Base-by-base conservation (phyloP, 2,888 invertebrate genomes). In the Argyresthia goedartella region DNA sequence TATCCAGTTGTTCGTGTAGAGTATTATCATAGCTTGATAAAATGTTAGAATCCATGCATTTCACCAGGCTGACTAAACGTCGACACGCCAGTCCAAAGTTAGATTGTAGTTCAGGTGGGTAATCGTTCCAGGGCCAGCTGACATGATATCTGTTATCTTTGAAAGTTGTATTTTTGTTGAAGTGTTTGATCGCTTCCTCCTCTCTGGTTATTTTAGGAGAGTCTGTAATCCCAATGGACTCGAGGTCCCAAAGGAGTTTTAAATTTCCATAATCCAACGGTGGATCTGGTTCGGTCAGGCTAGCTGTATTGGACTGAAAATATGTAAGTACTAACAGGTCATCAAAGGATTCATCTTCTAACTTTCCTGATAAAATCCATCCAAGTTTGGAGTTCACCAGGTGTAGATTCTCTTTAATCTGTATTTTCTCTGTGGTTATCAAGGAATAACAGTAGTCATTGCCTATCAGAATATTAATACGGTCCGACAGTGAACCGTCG, bases 281-380 rank as follows among this genome's bases (percentile, higher is more conserved):
- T 16, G 13, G 13, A 36, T 51, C 51, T 13, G 36, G 35, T 45
- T 44, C 35, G 11, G 3, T 8, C 2, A 36, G 2, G 1, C 2
- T n/a, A 15, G 6, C 10, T n/a, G 36, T 15, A 4, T 36, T 36
- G 3, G 49, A 36, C 16, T 49, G 49, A 45, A 51, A 44, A 39
- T 45, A 51, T 1, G 51, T 51, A 1, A 51, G 3, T 4, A 45
- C 36, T 1, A 45, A 14, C 13, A 51, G 16, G 1, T 9, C 2
- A 13, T 45, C 45, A 6, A 9, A n/a, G n/a, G n/a, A 6, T 2
- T 4, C 16, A 11, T 16, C 4, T 2, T 4, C 1, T 6, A 2
- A 3, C 35, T 6, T 43, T 35, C 52, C 52, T 11, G 52, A 49
- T 2, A 2, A 16, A 15, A 52, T 44, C 52, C 52, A 52, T 41